Conservation (phyloP, 2,797 vertebrate species). For the Chelon labrosus region DNA sequence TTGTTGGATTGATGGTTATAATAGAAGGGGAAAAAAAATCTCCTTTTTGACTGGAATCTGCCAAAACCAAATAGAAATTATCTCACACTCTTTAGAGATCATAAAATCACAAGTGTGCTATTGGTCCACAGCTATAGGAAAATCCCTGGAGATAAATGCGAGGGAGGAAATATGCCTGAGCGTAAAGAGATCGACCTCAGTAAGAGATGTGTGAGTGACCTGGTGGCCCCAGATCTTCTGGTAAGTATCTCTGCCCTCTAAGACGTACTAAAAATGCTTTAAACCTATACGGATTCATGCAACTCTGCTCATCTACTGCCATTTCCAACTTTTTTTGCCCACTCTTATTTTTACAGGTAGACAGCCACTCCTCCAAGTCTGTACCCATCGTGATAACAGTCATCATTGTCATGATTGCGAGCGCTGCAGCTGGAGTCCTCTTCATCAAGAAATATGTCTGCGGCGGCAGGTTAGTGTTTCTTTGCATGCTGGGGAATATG, state of each 20-base stretch:
- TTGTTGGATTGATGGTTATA: not conserved
- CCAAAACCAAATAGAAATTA: not conserved
- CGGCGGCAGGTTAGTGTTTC: slow-evolving; percentile 90
- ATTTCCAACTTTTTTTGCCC: slow-evolving; percentile 2
- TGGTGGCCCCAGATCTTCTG: slow-evolving; percentile 80
- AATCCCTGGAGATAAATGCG: slow-evolving; percentile 95
- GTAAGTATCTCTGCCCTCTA: slow-evolving; percentile 64
- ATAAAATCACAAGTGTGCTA: slow-evolving; percentile 2
- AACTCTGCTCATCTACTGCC: not conserved
- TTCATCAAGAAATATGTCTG: slow-evolving; percentile 96
- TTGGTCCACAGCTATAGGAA: slow-evolving; percentile 90
- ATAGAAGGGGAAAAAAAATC: not conserved
- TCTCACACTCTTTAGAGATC: not conserved
- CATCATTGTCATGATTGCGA: slow-evolving; percentile 86
- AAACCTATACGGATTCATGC: not conserved
- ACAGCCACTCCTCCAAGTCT: slow-evolving; percentile 78
- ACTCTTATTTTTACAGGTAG: slow-evolving; percentile 59
- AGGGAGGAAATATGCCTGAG: slow-evolving; percentile 84
- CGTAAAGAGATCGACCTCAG: slow-evolving; percentile 91
- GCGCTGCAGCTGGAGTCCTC: slow-evolving; percentile 83
- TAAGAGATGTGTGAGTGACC: slow-evolving; percentile 90
- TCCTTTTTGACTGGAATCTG: not conserved
- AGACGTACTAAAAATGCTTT: not conserved
- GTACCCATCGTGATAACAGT: slow-evolving; percentile 86
- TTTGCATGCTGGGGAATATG: not conserved